Evolutionary conservation across 2,797 vertebrate species (phyloP).

Genomic region (Acrocephalus scirpaceus): DNA sequence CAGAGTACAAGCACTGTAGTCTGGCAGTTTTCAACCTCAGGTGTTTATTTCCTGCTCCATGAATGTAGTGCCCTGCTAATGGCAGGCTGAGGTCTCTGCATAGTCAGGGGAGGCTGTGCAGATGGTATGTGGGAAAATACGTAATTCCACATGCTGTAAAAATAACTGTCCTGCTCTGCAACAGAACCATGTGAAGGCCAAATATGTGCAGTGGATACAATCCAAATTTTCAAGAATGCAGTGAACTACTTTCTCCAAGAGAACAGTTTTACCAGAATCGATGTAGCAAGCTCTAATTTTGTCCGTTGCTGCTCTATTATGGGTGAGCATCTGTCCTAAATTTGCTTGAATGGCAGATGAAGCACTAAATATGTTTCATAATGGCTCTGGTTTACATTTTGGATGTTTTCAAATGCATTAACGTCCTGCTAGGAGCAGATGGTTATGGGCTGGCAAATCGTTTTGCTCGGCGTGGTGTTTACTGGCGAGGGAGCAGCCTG

Average conservation of each 20-base stretch:
- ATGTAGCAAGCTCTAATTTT: constrained; percentile 23
- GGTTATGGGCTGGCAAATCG: constrained; percentile 31
- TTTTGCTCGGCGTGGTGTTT: background rate
- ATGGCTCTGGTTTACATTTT: constrained; percentile 13
- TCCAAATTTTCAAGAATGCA: background rate
- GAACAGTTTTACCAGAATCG: background rate
- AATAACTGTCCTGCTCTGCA: constrained; percentile 42
- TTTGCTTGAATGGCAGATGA: constrained; percentile 50
- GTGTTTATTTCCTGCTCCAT: background rate
- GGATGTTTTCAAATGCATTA: constrained; percentile 53
- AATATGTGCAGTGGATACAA: background rate
- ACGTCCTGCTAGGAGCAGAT: constrained; percentile 35
- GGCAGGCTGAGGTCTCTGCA: background rate
- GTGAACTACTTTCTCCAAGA: background rate
- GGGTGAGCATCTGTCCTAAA: constrained; percentile 58
- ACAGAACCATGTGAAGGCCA: background rate
- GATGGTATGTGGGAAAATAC: background rate
- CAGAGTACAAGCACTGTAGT: background rate
- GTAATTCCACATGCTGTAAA: background rate
- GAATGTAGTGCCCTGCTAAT: background rate
- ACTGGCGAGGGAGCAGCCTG: background rate
- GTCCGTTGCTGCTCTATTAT: constrained; percentile 18
- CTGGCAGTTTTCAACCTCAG: background rate
- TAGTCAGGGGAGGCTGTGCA: background rate
- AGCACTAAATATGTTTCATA: constrained; percentile 41